Evolutionary conservation across 23 tunicate genomes (phyloP).

Genomic region (Halocynthia roretzi): DNA sequence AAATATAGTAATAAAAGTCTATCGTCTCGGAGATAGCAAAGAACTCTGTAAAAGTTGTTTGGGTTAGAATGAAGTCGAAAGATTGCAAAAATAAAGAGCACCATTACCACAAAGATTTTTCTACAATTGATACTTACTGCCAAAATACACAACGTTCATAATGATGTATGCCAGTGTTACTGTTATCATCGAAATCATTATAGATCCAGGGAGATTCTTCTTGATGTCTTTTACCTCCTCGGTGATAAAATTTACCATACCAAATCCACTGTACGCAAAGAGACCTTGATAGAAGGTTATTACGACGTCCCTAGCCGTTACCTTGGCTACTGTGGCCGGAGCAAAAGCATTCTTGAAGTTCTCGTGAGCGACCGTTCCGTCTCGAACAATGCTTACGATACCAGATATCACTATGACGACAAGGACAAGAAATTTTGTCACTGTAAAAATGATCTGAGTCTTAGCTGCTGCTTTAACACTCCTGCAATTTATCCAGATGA

Average conservation of each 20-base stretch:
- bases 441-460: conserved; percentile 26
- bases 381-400: conserved; percentile 17
- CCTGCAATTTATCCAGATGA: conserved; percentile 30
- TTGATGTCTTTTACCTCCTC: conserved; percentile 64
- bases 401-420: conserved; percentile 49
- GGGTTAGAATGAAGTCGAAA: too few relatives aligned
- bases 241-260: conserved; percentile 33
- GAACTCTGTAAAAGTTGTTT: too few relatives aligned
- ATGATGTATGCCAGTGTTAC: conserved; percentile 50
- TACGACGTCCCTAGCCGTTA: conserved; percentile 36
- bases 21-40: too few relatives aligned
- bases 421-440: conserved; percentile 60
- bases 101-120: too few relatives aligned
- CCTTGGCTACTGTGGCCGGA: conserved; percentile 20
- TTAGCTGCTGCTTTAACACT: conserved; percentile 54
- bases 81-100: too few relatives aligned
- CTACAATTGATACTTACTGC: conserved; percentile 35
- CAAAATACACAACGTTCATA: conserved; percentile 67
- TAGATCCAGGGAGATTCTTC: conserved; percentile 45
- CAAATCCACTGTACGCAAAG: conserved; percentile 70
- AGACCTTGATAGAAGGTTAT: conserved; percentile 63
- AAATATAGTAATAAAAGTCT: too few relatives aligned
- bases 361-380: conserved; percentile 21
- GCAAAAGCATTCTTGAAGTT: conserved; percentile 52
- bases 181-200: conserved; percentile 44